phyloP scores from a whole-genome alignment of 2,888 invertebrate genomes.

The Drosophila longiperda region DNA sequence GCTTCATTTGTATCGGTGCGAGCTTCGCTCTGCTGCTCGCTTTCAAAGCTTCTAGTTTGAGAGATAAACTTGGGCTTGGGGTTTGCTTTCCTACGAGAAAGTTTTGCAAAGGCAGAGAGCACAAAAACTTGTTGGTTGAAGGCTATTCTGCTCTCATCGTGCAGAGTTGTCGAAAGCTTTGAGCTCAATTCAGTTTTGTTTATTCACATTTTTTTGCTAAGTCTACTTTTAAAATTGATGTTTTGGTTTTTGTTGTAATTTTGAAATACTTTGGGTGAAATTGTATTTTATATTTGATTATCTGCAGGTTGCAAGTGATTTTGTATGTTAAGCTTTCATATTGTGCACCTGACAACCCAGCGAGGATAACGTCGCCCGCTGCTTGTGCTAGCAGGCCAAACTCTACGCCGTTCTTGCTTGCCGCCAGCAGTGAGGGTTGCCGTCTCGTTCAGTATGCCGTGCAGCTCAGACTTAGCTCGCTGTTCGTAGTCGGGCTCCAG shows the following conservation, averaged over 20 bases:
- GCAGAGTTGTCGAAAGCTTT: constrained; percentile 46
- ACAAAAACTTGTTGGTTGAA: constrained; percentile 68
- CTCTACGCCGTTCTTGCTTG: constrained; percentile 36
- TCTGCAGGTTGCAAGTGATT: neutral
- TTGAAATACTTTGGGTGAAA: accelerated
- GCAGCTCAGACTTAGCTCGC: constrained; percentile 50
- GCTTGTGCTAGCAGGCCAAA: constrained; percentile 34
- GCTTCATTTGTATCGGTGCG: constrained; percentile 47
- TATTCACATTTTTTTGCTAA: neutral
- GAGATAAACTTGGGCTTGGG: constrained; percentile 24
- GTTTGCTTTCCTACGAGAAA: constrained; percentile 26
- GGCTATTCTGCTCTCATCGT: constrained; percentile 49
- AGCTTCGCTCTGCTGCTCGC: constrained; percentile 36
- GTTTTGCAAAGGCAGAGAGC: constrained; percentile 45
- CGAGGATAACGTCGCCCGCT: constrained; percentile 31
- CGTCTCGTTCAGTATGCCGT: constrained; percentile 72
- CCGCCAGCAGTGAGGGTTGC: constrained; percentile 75
- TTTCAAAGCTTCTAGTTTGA: constrained; percentile 17
- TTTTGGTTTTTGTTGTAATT: neutral
- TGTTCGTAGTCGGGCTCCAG: constrained; percentile 36
- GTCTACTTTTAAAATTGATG: neutral
- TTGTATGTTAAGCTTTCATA: neutral
- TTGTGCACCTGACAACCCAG: constrained; percentile 48
- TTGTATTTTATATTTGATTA: neutral
- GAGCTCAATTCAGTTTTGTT: neutral